Conservation (phyloP, 2,797 vertebrate species). For the Chloroceryle inda region DNA sequence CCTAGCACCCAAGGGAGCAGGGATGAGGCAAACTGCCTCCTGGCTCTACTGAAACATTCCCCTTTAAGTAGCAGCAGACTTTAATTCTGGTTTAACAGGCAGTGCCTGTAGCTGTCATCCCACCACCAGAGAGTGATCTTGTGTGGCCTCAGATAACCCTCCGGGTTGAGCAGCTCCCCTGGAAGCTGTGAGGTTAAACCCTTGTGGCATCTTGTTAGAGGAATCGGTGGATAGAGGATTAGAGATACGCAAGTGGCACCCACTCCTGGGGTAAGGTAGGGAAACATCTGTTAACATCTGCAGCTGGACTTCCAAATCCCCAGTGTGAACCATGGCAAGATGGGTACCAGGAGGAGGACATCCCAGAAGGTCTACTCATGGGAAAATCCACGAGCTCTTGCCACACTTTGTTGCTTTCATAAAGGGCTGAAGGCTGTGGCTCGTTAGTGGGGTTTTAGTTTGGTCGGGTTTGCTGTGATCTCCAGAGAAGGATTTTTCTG, state of each 20-base stretch:
- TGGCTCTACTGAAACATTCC: background rate
- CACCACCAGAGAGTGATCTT: background rate
- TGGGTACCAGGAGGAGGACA: background rate
- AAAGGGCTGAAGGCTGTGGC: background rate
- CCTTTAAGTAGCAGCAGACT: background rate
- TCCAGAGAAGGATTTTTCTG: background rate
- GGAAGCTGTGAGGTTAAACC: slow-evolving; percentile 20
- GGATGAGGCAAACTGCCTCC: background rate
- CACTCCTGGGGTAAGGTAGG: background rate
- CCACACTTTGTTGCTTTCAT: background rate
- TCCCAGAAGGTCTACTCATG: background rate
- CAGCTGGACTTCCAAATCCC: background rate
- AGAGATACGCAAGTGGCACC: background rate
- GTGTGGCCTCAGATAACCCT: background rate
- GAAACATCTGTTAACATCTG: slow-evolving; percentile 32
- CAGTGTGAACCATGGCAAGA: background rate
- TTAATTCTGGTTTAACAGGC: background rate
- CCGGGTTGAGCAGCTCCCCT: background rate
- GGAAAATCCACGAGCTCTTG: background rate
- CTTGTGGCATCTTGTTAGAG: slow-evolving; percentile 1
- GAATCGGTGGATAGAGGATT: background rate
- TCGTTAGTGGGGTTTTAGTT: background rate
- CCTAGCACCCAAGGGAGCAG: background rate
- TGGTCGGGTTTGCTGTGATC: background rate
- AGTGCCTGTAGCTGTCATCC: background rate